Conservation (phyloP, 2,113 vertebrate species). For the Macrotus californicus region DNA sequence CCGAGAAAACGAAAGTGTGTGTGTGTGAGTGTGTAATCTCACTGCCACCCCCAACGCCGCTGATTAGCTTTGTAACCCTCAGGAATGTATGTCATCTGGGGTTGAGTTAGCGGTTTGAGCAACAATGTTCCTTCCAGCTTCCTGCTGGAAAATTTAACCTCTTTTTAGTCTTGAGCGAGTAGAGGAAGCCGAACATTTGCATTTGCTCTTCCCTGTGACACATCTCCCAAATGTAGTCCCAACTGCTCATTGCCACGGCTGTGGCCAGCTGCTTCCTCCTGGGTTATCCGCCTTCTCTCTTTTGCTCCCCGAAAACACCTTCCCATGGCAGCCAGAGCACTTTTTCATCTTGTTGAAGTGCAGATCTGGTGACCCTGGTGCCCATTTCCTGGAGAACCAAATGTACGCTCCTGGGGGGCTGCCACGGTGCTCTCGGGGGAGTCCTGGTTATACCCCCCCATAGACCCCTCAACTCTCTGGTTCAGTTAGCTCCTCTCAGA, state of each 20-base stretch:
- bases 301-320: not conserved
- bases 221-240: not conserved
- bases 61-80: conserved; percentile 51
- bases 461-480: too few relatives aligned
- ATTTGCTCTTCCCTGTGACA: not conserved
- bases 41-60: not conserved
- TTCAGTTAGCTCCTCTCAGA: not conserved
- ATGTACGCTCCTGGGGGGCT: not conserved
- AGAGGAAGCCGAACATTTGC: not conserved
- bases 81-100: conserved; percentile 42
- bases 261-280: not conserved
- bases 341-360: not conserved
- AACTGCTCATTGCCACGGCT: not conserved
- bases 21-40: rapidly evolving
- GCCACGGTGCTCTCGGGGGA: not conserved
- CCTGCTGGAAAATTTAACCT: conserved; percentile 75
- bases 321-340: not conserved
- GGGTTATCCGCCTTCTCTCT: not conserved
- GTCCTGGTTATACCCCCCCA: too few relatives aligned
- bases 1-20: conserved; percentile 43
- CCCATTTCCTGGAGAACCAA: not conserved
- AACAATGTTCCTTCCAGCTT: conserved; percentile 68
- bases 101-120: conserved; percentile 65
- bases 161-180: conserved; percentile 55
- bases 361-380: not conserved